Percentiles rank a stretch among this genome's conserved stretches.
These are phyloP conservation scores for Tachypleus tridentatus DNA, from an alignment of 1,140 invertebrate genomes.

Conservation along the genomic window DNA sequence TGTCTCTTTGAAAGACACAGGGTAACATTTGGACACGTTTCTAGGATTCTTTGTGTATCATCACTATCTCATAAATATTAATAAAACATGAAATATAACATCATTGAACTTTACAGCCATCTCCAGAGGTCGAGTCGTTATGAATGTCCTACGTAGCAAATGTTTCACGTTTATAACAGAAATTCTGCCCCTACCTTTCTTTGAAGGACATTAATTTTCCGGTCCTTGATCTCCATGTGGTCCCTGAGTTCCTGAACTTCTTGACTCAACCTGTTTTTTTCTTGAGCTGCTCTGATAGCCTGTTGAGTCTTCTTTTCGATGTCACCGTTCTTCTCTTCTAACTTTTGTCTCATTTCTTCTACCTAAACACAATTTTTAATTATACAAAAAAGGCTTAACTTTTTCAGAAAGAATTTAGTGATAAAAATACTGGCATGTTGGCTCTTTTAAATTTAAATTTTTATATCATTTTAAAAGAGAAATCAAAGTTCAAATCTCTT, in stretches of 20 bases:
- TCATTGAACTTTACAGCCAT: too few relatives aligned
- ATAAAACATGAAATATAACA: neutral
- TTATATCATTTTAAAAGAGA: neutral
- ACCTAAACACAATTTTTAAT: slow-evolving; percentile 45
- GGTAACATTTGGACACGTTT: neutral
- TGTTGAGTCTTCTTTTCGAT: slow-evolving; percentile 86
- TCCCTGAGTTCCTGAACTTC: slow-evolving; percentile 87
- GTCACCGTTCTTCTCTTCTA: slow-evolving; percentile 91
- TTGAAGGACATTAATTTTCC: slow-evolving; percentile 92
- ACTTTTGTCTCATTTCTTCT: slow-evolving; percentile 78
- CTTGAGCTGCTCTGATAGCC: slow-evolving; percentile 71
- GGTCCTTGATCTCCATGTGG: slow-evolving; percentile 93
- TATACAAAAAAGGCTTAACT: neutral
- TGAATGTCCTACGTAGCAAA: neutral
- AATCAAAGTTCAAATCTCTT: neutral
- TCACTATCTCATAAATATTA: neutral
- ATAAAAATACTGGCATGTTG: neutral
- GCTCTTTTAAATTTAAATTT: neutral
- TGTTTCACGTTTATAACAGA: neutral
- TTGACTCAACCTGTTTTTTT: slow-evolving; percentile 65
- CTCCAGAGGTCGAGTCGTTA: neutral
- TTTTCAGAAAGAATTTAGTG: neutral
- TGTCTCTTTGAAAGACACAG: neutral
- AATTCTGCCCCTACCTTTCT: slow-evolving; percentile 60
- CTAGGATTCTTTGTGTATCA: neutral